Evolutionary conservation across 2,797 vertebrate genomes (phyloP).

Genomic region (Dermochelys coriacea): DNA sequence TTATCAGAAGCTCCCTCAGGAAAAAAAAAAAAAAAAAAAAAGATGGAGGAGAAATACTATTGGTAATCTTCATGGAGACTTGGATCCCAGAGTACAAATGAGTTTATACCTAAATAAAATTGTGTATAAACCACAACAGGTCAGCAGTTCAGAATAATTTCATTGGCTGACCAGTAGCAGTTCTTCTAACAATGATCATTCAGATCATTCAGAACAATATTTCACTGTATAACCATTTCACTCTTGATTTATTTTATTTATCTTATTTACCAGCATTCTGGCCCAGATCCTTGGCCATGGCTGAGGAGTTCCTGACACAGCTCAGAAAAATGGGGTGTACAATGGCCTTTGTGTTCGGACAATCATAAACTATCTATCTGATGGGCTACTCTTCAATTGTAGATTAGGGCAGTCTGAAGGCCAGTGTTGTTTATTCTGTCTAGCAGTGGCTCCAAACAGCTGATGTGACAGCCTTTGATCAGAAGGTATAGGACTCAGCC

Average conservation of each 20-base stretch:
- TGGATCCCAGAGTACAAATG: slow-evolving; percentile 69
- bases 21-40: slow-evolving; percentile 56
- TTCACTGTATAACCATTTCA: neutral
- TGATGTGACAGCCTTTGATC: slow-evolving; percentile 21
- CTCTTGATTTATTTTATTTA: slow-evolving; percentile 50
- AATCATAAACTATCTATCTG: neutral
- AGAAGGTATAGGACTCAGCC: neutral
- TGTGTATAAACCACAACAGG: slow-evolving; percentile 57
- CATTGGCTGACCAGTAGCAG: slow-evolving; percentile 64
- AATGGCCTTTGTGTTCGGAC: neutral
- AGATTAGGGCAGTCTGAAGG: slow-evolving; percentile 22
- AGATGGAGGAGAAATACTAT: slow-evolving; percentile 65
- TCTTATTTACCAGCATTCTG: slow-evolving; percentile 34
- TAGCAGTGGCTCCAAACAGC: neutral
- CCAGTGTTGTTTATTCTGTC: slow-evolving; percentile 22
- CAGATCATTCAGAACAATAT: slow-evolving; percentile 40
- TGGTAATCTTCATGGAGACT: slow-evolving; percentile 68
- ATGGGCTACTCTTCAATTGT: slow-evolving; percentile 53
- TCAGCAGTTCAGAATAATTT: slow-evolving; percentile 66
- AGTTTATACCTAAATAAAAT: slow-evolving; percentile 65
- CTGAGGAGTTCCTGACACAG: neutral
- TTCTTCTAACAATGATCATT: slow-evolving; percentile 43
- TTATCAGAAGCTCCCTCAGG: slow-evolving; percentile 68
- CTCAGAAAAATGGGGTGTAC: neutral
- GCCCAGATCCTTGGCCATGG: neutral